These are phyloP conservation scores for Protobothrops mucrosquamatus DNA, from an alignment of 2,113 vertebrate genomes.

Conservation along the genomic window DNA sequence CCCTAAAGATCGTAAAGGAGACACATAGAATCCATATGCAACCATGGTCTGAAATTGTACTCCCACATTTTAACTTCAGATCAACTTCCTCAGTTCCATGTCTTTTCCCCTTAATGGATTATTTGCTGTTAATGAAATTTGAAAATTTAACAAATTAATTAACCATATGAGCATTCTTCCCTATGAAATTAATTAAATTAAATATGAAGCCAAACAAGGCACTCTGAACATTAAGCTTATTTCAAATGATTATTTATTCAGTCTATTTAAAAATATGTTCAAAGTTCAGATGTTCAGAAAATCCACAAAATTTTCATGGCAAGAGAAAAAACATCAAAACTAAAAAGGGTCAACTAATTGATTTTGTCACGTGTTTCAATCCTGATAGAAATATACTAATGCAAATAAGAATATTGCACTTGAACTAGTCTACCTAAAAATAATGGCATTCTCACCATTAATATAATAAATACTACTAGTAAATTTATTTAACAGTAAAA, in stretches of 20 bases:
- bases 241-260: background rate
- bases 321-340: background rate
- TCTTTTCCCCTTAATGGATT: too few relatives aligned
- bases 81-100: background rate
- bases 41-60: background rate
- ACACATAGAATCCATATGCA: background rate
- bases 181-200: background rate
- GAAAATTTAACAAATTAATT: background rate
- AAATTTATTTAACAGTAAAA: constrained; percentile 32
- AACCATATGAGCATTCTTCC: background rate
- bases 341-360: background rate
- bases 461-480: background rate
- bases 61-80: background rate
- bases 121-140: background rate
- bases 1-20: background rate
- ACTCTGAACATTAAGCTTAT: background rate
- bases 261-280: background rate
- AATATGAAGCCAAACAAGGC: background rate
- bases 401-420: background rate
- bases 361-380: background rate
- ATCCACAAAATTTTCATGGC: background rate
- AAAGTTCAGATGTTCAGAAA: background rate
- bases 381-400: background rate
- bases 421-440: background rate
- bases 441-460: background rate